Evolutionary conservation across 2,113 vertebrate genomes (phyloP).

Genomic region (Petrocephalus microphthalmus): DNA sequence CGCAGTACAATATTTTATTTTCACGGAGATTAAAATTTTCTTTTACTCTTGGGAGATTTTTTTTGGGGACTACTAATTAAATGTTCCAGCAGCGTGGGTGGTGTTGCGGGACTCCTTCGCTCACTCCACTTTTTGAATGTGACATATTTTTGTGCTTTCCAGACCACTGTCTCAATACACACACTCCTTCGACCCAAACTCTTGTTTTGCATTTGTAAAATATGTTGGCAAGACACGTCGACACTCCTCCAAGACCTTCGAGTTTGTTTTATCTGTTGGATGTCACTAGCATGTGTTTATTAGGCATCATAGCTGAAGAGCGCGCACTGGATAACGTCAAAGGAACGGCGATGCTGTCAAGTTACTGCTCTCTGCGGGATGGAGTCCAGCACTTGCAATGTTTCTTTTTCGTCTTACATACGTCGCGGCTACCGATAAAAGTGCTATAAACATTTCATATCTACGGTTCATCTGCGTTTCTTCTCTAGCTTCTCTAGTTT

Average conservation of each 20-base stretch:
- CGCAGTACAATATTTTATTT: neutral
- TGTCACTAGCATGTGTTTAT: neutral
- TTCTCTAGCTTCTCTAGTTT: neutral
- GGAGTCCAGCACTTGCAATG: neutral
- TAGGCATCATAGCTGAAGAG: neutral
- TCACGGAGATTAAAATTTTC: neutral
- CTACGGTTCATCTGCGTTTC: neutral
- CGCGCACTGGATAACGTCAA: slow-evolving; percentile 10
- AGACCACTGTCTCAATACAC: neutral
- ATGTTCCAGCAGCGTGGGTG: neutral
- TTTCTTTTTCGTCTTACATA: neutral
- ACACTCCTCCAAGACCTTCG: neutral
- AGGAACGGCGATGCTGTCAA: neutral
- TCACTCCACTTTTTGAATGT: neutral
- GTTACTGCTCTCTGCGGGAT: neutral
- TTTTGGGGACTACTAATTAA: neutral
- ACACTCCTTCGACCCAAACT: neutral
- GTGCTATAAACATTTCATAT: neutral
- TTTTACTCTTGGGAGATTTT: neutral
- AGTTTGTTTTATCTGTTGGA: slow-evolving; percentile 5
- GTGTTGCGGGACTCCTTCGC: neutral
- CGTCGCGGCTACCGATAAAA: neutral
- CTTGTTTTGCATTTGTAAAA: neutral
- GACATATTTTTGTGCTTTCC: neutral
- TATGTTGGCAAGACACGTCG: neutral